These are phyloP conservation scores for Ciconia boyciana DNA, from an alignment of 2,113 vertebrate genomes.

Conservation along the genomic window DNA sequence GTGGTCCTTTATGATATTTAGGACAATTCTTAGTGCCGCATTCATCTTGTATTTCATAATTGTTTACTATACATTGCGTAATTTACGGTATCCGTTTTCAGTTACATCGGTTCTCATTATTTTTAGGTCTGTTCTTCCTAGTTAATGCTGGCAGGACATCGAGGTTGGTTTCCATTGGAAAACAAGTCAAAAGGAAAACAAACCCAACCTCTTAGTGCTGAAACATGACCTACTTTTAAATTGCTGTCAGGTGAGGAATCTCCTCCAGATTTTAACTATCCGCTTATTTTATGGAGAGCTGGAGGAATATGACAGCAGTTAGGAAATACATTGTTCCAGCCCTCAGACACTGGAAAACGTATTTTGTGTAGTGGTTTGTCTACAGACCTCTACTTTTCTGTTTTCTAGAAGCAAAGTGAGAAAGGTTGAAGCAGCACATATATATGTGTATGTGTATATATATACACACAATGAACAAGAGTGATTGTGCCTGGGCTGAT, in stretches of 20 bases:
- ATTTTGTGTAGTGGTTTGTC: neutral
- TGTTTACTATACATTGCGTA: neutral
- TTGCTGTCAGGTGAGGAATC: slow-evolving; percentile 55
- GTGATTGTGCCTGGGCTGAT: neutral
- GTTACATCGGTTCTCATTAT: neutral
- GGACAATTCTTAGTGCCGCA: neutral
- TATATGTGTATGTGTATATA: no score
- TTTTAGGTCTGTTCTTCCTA: slow-evolving; percentile 37
- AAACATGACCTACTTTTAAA: slow-evolving; percentile 58
- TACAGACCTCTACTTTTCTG: neutral
- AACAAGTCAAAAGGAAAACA: slow-evolving; percentile 47
- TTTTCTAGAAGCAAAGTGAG: neutral
- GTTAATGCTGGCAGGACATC: slow-evolving; percentile 35
- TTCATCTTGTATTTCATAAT: neutral
- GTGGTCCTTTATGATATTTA: neutral
- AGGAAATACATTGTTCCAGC: slow-evolving; percentile 8
- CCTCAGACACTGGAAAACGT: neutral
- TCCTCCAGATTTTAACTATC: slow-evolving; percentile 37
- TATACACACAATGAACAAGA: neutral
- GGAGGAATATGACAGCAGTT: neutral
- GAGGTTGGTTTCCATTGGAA: slow-evolving; percentile 49
- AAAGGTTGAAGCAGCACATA: neutral
- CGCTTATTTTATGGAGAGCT: neutral
- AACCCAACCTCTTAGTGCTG: slow-evolving; percentile 26
- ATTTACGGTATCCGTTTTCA: neutral